These are phyloP conservation scores for Plagiodera versicolora DNA, from an alignment of 2,888 invertebrate species.

Conservation along the genomic window DNA sequence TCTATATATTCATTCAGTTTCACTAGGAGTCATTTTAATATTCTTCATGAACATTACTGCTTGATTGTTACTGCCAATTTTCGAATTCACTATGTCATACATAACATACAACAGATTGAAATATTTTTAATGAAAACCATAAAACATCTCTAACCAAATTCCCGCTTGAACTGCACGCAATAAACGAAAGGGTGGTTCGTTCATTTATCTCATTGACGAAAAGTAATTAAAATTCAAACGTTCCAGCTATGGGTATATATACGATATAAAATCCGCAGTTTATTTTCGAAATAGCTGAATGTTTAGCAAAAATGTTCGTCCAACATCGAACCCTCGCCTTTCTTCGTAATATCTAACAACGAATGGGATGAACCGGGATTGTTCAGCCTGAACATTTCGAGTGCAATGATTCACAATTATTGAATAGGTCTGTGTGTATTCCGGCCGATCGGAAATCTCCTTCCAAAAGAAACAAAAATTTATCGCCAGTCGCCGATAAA, in stretches of 20 bases:
- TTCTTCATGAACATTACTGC: too few relatives aligned
- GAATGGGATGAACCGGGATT: conserved; percentile 34
- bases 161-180: too few relatives aligned
- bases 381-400: conserved; percentile 36
- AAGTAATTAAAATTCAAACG: background rate
- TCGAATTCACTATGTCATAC: background rate
- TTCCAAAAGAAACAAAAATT: background rate
- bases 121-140: background rate
- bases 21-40: too few relatives aligned
- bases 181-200: background rate
- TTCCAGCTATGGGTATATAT: background rate
- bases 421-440: background rate
- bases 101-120: background rate
- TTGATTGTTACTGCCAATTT: too few relatives aligned
- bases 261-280: background rate
- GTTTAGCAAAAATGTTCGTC: background rate
- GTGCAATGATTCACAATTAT: conserved; percentile 37
- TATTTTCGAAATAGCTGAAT: background rate
- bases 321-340: conserved; percentile 15
- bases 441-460: background rate
- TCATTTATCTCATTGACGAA: background rate
- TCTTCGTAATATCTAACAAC: conserved; percentile 39
- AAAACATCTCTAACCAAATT: background rate
- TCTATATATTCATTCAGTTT: too few relatives aligned
- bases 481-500: background rate